Evolutionary conservation across 1,140 invertebrate genomes (phyloP).

Genomic region (Babylonia areolata): DNA sequence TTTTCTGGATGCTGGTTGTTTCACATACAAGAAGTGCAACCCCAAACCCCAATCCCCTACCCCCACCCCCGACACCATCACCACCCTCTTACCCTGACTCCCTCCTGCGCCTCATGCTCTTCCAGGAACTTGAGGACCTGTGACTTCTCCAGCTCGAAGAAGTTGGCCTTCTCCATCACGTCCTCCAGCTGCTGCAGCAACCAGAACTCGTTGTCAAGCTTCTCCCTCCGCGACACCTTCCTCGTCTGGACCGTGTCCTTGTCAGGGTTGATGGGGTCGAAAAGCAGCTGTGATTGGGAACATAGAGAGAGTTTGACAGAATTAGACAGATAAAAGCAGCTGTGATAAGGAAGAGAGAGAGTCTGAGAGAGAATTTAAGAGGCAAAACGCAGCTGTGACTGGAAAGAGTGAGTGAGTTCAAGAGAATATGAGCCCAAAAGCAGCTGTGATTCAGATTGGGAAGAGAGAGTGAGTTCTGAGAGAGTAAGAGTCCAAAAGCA

Average conservation of each 20-base stretch:
- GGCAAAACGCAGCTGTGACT: too few species aligned
- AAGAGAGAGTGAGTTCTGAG: too few species aligned
- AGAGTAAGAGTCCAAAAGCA: too few species aligned
- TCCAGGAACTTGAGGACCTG: slow-evolving; percentile 59
- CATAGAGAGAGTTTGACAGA: too few species aligned
- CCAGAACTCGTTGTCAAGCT: slow-evolving; percentile 74
- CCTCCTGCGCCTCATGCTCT: slow-evolving; percentile 63
- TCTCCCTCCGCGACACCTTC: slow-evolving; percentile 60
- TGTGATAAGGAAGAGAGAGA: too few species aligned
- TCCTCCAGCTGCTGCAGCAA: slow-evolving; percentile 70
- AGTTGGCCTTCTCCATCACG: slow-evolving; percentile 73
- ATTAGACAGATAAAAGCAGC: too few species aligned
- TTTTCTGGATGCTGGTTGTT: too few species aligned
- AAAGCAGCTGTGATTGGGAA: slow-evolving; percentile 57
- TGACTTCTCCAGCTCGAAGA: slow-evolving; percentile 66
- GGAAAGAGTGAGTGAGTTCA: too few species aligned
- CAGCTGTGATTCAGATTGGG: too few species aligned
- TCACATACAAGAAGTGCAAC: too few species aligned
- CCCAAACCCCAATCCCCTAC: neutral
- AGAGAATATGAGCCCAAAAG: too few species aligned
- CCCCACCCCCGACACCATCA: neutral
- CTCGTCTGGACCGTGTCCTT: slow-evolving; percentile 72
- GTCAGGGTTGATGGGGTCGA: slow-evolving; percentile 75
- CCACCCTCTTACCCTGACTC: slow-evolving; percentile 64
- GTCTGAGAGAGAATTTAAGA: too few species aligned